Conservation (phyloP, 2,797 vertebrate genomes). For the Gallirallus australis region DNA sequence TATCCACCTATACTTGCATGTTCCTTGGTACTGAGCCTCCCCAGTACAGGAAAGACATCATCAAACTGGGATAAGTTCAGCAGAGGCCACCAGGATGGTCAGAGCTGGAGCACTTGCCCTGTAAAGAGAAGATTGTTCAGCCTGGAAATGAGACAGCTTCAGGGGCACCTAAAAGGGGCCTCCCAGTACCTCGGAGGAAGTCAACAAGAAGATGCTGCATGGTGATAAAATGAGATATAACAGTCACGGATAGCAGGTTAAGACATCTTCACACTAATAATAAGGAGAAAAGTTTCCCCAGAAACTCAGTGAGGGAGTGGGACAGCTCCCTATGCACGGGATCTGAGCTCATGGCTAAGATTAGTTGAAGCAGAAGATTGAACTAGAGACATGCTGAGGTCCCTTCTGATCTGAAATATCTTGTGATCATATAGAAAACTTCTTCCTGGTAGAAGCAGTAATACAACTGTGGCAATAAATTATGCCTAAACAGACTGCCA, state of each 20-base stretch:
- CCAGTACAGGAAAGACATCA: not conserved
- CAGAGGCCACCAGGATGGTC: not conserved
- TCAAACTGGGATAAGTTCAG: not conserved
- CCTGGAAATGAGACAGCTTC: not conserved
- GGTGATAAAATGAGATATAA: not conserved
- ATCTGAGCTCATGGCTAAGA: not conserved
- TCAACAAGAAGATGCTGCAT: not conserved
- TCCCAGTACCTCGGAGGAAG: not conserved
- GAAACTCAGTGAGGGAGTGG: not conserved
- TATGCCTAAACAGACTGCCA: not conserved
- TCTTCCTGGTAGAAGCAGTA: not conserved
- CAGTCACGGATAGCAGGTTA: not conserved
- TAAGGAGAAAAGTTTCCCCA: not conserved
- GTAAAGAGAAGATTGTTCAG: not conserved
- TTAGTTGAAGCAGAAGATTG: not conserved
- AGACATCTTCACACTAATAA: not conserved
- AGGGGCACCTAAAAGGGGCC: not conserved
- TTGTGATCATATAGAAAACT: not conserved
- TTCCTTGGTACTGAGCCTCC: rapidly evolving
- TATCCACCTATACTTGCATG: not conserved
- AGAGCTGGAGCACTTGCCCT: not conserved
- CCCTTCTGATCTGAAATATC: not conserved
- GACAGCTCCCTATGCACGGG: not conserved
- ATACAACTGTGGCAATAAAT: not conserved
- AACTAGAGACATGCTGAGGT: not conserved